Evolutionary conservation across 1,140 invertebrate species (phyloP).

Genomic region (Drosophila leontia): DNA sequence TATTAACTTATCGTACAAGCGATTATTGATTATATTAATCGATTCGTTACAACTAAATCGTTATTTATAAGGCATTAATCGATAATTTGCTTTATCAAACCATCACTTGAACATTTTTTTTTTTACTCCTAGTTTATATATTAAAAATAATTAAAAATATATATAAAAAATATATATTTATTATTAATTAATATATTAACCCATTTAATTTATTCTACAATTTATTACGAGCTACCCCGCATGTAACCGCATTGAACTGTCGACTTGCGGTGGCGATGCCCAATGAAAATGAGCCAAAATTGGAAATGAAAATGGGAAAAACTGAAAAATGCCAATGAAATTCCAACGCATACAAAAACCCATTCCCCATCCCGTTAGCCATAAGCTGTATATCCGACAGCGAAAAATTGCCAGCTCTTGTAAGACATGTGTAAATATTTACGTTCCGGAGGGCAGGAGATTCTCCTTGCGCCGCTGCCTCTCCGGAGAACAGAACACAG

Average conservation of each 20-base stretch:
- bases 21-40: too few relatives aligned
- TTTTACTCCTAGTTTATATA: too few relatives aligned
- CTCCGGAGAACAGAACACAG: conserved; percentile 9
- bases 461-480: background rate
- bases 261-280: conserved; percentile 7
- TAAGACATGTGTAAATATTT: conserved; percentile 82
- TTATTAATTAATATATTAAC: background rate
- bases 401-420: conserved; percentile 72
- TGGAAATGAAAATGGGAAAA: conserved; percentile 59
- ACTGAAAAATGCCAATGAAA: conserved; percentile 73
- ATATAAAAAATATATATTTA: background rate
- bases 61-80: background rate
- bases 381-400: conserved; percentile 52
- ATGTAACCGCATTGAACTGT: conserved; percentile 21
- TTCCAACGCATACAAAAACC: conserved; percentile 51
- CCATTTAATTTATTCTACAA: background rate
- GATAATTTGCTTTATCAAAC: rapidly evolving
- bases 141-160: background rate
- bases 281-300: conserved; percentile 42
- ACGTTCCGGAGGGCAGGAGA: conserved; percentile 51
- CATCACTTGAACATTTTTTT: background rate
- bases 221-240: background rate
- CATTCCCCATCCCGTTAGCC: background rate
- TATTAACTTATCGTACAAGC: too few relatives aligned
- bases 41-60: too few relatives aligned